Conservation (phyloP, 2,113 vertebrate species). For the Pterophyllum scalare region DNA sequence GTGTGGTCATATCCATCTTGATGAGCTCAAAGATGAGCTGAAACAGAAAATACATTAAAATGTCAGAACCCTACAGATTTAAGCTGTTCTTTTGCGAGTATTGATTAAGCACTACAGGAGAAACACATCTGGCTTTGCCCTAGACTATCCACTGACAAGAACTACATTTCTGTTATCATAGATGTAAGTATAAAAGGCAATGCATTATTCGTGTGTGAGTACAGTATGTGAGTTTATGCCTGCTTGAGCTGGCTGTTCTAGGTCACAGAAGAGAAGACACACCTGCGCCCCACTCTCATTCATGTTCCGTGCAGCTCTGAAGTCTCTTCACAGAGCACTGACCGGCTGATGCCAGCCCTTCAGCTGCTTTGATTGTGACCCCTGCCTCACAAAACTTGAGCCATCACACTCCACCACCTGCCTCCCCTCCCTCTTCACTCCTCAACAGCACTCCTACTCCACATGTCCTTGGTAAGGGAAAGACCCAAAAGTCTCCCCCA, state of each 20-base stretch:
- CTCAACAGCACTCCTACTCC: conserved; percentile 35
- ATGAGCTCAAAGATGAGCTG: conserved; percentile 6
- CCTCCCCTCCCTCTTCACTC: conserved; percentile 22
- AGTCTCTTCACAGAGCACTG: not conserved
- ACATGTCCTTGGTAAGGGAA: conserved; percentile 72
- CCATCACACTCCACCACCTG: conserved; percentile 1
- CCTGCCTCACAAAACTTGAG: conserved; percentile 25
- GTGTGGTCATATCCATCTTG: not conserved
- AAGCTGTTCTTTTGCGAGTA: not conserved
- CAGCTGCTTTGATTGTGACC: conserved; percentile 46
- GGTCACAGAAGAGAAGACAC: conserved; percentile 74
- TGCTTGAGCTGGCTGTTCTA: conserved; percentile 64
- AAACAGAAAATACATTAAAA: conserved; percentile 9
- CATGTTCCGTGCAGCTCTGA: conserved; percentile 50
- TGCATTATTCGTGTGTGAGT: conserved; percentile 28
- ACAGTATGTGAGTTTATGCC: conserved; percentile 55
- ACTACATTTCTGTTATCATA: not conserved
- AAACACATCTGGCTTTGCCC: not conserved
- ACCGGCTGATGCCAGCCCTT: conserved; percentile 57
- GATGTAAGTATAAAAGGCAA: conserved; percentile 9
- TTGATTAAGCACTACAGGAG: not conserved
- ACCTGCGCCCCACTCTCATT: conserved; percentile 71
- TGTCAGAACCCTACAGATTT: not conserved
- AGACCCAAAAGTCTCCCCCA: conserved; percentile 47
- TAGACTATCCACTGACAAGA: not conserved